Percentiles rank a stretch among this genome's conserved stretches.
Conservation (phyloP, 30 jellyfish, hydroid and myxozoan genomes). For the Chrysaora quinquecirrha region DNA sequence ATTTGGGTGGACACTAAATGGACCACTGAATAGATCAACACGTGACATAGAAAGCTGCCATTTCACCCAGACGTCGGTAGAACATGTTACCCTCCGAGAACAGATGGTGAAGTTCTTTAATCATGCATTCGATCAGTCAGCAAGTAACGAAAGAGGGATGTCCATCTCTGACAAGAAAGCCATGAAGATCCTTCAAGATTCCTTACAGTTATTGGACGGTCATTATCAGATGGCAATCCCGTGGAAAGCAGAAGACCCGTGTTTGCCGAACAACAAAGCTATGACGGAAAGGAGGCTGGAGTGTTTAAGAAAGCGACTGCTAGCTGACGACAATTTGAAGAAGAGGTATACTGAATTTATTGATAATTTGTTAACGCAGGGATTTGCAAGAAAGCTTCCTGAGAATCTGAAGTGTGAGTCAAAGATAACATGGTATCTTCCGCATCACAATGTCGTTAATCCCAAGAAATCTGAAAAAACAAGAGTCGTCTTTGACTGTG, state of each 20-base stretch:
- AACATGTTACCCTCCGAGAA: constrained; percentile 4
- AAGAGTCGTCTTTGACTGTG: constrained; percentile 42
- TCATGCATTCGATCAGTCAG: constrained; percentile 19
- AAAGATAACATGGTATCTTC: constrained; percentile 33
- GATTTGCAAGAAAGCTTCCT: constrained; percentile 24
- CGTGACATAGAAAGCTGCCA: background rate
- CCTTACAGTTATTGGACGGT: constrained; percentile 5
- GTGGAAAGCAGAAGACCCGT: constrained; percentile 16
- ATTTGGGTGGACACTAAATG: constrained; percentile 41
- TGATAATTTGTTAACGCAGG: constrained; percentile 16
- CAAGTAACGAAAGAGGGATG: constrained; percentile 2
- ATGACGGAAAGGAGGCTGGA: constrained; percentile 39
- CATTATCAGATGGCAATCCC: constrained; percentile 38
- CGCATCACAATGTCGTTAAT: constrained; percentile 26
- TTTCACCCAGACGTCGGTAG: background rate
- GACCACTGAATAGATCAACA: constrained; percentile 26
- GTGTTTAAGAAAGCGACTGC: constrained; percentile 25
- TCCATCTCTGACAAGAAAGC: constrained; percentile 47
- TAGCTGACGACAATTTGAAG: constrained; percentile 3
- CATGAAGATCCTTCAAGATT: constrained; percentile 18
- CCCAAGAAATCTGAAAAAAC: constrained; percentile 30
- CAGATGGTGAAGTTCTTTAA: constrained; percentile 17
- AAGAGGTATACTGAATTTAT: constrained; percentile 19
- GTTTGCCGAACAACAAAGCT: constrained; percentile 37
- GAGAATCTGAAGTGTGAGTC: background rate